Evolutionary conservation across 2,888 invertebrate genomes (phyloP).

Genomic region (Tetheella fluctuosa): DNA sequence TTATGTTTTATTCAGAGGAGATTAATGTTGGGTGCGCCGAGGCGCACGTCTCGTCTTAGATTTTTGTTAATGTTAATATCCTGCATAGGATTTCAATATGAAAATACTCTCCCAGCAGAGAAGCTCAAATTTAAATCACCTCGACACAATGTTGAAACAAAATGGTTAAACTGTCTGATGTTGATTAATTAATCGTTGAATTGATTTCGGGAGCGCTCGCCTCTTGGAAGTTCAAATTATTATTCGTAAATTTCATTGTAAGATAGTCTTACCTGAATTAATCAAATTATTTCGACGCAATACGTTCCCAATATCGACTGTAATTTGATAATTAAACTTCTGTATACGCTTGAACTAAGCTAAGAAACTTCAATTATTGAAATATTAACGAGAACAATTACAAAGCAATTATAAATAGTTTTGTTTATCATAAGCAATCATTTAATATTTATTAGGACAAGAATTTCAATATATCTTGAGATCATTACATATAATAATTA

Average conservation of each 20-base stretch:
- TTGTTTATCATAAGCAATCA: background rate
- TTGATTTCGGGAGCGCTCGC: slow-evolving; percentile 48
- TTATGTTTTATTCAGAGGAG: slow-evolving; percentile 81
- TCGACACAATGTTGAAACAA: slow-evolving; percentile 44
- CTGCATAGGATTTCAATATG: slow-evolving; percentile 55
- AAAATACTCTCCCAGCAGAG: slow-evolving; percentile 43
- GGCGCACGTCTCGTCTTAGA: slow-evolving; percentile 56
- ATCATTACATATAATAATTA: too few relatives aligned
- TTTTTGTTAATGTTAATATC: slow-evolving; percentile 69
- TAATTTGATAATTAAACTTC: slow-evolving; percentile 27
- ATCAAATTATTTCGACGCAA: slow-evolving; percentile 21
- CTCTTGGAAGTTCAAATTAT: slow-evolving; percentile 37
- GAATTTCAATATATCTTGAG: background rate
- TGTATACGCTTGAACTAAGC: slow-evolving; percentile 16
- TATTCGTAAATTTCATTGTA: slow-evolving; percentile 19
- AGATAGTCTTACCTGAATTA: slow-evolving; percentile 14
- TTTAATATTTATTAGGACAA: background rate
- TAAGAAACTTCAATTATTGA: background rate
- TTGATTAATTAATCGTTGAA: slow-evolving; percentile 61
- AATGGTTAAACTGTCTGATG: slow-evolving; percentile 54
- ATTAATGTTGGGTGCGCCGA: slow-evolving; percentile 64
- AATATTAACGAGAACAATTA: background rate
- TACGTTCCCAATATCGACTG: slow-evolving; percentile 15
- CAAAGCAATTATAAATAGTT: background rate
- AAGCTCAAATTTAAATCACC: slow-evolving; percentile 24